Conservation (phyloP, 2,888 invertebrate genomes). For the Drosophila formosana region DNA sequence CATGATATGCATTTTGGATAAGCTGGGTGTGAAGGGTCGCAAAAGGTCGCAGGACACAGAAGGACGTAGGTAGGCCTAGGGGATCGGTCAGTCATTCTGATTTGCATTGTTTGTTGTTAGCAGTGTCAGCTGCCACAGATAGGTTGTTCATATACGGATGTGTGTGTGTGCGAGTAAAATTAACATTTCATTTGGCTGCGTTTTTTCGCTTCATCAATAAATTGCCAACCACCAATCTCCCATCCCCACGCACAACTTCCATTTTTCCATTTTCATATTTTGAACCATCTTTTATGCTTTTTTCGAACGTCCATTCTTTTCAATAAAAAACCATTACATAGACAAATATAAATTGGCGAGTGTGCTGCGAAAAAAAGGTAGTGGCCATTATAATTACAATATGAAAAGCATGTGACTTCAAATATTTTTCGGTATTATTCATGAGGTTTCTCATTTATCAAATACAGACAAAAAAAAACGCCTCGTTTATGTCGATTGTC, state of each 20-base stretch:
- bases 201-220: conserved; percentile 74
- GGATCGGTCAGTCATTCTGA: conserved; percentile 63
- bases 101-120: conserved; percentile 58
- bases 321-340: conserved; percentile 77
- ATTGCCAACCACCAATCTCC: conserved; percentile 52
- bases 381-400: conserved; percentile 68
- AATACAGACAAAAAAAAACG: conserved; percentile 13
- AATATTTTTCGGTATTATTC: conserved; percentile 75
- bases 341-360: conserved; percentile 65
- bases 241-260: conserved; percentile 22
- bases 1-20: conserved; percentile 48
- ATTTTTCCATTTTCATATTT: conserved; percentile 34
- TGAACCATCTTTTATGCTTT: conserved; percentile 20
- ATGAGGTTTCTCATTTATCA: conserved; percentile 53
- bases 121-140: conserved; percentile 73
- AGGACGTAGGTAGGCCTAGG: conserved; percentile 23
- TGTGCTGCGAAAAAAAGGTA: conserved; percentile 50
- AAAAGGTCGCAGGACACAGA: background rate
- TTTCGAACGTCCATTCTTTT: conserved; percentile 40
- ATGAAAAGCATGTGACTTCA: conserved; percentile 72
- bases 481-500: conserved; percentile 59
- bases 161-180: conserved; percentile 57
- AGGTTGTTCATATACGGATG: conserved; percentile 30
- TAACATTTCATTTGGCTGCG: conserved; percentile 77
- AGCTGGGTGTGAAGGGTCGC: background rate